Base-by-base conservation (phyloP, 2,113 vertebrate species). In the Neolamprologus tretocephalus region DNA sequence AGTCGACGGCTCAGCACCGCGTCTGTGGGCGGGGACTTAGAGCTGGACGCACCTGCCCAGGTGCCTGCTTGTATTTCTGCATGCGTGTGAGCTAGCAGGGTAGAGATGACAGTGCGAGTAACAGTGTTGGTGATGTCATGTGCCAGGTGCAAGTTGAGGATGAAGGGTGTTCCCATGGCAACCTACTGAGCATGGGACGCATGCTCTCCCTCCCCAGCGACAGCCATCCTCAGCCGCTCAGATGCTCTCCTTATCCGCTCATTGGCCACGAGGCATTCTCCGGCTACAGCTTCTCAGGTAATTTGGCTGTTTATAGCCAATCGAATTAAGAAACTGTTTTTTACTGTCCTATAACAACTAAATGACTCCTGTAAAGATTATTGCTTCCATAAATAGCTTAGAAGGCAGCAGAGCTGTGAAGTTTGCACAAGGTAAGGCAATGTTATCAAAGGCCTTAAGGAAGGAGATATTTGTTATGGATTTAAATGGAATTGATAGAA, bases 191-290 rank as follows among this genome's bases (percentile, higher is more conserved):
- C 0, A 97, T 97, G 10, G 97, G 97, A 80, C 98, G 98, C 54
- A 98, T 98, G 97, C 97, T 98, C 16, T 99, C 98, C 3, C 93
- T 99, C 89, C 98, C 99, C 85, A 98, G 97, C 4, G 98, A 99
- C 96, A 98, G 98, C 96, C 97, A 97, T 95, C 97, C 97, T 55
- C 93, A 96, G 12, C 97, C 98, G 4, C 91, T 94, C 1, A 97
- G 97, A 4, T 90, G 93, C 31, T 90, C 95, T n/a, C 96, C 97
- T 0, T 96, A 93, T 85, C 95, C 97, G 2, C 95, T 97, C 19
- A 96, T 95, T 85, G 92, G 95, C 55, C 91, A 93, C 2, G 94
- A 96, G 31, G 63, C 88, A 16, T 91, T 91, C 68, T 85, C 84
- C 10, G 55, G 89, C 54, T 94, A 92, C 86, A 94, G 90, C 93